Conservation (phyloP, 1,140 invertebrate species). For the Sminthurinus signatus region DNA sequence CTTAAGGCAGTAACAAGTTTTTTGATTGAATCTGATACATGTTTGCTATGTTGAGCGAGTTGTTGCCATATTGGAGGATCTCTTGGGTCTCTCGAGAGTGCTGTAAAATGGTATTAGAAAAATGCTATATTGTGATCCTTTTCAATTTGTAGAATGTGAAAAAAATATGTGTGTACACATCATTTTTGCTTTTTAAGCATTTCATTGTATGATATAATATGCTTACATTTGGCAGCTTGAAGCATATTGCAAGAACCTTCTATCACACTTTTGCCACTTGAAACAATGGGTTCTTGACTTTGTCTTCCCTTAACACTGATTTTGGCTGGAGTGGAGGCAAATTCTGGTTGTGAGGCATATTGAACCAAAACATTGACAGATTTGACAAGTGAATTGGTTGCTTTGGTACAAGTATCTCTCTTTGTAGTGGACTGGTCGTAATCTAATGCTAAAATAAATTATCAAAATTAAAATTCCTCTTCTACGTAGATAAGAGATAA, state of each 20-base stretch:
- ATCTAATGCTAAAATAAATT: constrained; percentile 58
- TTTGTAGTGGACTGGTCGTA: constrained; percentile 71
- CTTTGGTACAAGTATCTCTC: constrained; percentile 65
- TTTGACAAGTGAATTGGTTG: constrained; percentile 77
- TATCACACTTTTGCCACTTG: constrained; percentile 70
- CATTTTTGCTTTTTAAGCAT: too few species aligned
- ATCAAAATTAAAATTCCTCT: too few species aligned
- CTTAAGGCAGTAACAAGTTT: constrained; percentile 80
- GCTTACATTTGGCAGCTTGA: constrained; percentile 79
- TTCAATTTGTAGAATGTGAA: too few species aligned
- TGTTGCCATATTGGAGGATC: constrained; percentile 91
- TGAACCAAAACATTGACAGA: constrained; percentile 87
- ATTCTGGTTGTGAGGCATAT: constrained; percentile 85
- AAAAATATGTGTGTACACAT: too few species aligned
- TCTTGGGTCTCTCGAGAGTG: too few species aligned
- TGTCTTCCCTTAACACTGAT: constrained; percentile 70
- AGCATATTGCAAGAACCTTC: constrained; percentile 86
- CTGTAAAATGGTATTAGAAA: too few species aligned
- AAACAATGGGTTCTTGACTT: constrained; percentile 80
- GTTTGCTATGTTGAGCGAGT: constrained; percentile 86
- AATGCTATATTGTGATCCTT: too few species aligned
- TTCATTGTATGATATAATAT: too few species aligned
- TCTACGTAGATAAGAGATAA: too few species aligned
- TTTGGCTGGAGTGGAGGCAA: constrained; percentile 75
- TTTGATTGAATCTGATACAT: constrained; percentile 94